Base-by-base conservation (phyloP, 2,888 invertebrate species). In the Temnothorax ravouxi region DNA sequence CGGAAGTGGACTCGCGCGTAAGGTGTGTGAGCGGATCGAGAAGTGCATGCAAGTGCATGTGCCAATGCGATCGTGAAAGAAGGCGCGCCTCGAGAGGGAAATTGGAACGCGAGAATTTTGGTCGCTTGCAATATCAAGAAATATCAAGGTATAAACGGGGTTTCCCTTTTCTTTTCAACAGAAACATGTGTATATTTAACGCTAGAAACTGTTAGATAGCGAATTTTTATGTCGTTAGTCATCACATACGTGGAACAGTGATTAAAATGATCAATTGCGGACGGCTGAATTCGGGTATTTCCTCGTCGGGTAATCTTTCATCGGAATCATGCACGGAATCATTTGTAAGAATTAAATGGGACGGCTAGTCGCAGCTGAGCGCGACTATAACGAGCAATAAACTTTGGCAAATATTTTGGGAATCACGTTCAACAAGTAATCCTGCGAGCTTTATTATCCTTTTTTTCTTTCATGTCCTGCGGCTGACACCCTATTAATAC, bases 1-100 rank as follows among this genome's bases (percentile, higher is more conserved):
- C 74, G 74, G 79, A 79, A 79, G 47, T 4, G 21, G 47, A 44
- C n/a, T 44, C 56, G 29, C 18, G 47, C 44, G 59, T 47, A 56
- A 79, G 56, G 71, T 69, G 56, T 47, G 50, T 9, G 41, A 9
- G 9, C 11, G 9, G 15, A 18, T 64, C 41, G 44, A 66, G 47
- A 59, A 59, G 54, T 18, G 25, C 41, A 29, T 41, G 21, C 13
- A 59, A 59, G 54, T 18, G 25, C 41, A 18, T 41, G 21, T 21
- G 21, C 5, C n/a, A 6, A 41, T 3, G 54, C 21, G 25, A 74
- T 38, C 15, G 15, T 13, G 0, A 0, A 8, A 2, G 8, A 29
- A 44, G 38, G 21, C 13, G 15, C 1, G 41, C 6, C 34, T 4
- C 34, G 61, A 38, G 38, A n/a, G 21, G 50, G 6, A 38, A 54